These are phyloP conservation scores for Anarhynchus alexandrinus DNA, from an alignment of 2,113 vertebrate species.

Conservation along the genomic window DNA sequence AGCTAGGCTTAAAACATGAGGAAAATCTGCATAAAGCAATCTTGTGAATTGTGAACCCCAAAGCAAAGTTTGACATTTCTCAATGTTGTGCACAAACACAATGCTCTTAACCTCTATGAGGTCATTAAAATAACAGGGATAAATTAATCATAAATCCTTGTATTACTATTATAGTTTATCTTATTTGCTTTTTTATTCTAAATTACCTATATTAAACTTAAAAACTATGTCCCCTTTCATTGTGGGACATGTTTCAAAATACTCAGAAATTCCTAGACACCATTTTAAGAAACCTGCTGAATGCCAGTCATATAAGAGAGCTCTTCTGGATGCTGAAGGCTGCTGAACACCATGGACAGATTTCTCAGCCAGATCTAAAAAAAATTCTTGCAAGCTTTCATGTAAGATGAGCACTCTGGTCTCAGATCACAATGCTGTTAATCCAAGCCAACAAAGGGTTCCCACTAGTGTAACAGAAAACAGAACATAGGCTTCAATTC, in stretches of 20 bases:
- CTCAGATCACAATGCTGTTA: not conserved
- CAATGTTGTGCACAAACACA: not conserved
- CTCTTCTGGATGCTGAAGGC: not conserved
- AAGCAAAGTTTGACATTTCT: not conserved
- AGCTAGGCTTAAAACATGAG: not conserved
- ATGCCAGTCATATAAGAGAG: not conserved
- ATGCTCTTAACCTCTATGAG: not conserved
- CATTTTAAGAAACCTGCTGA: not conserved
- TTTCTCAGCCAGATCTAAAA: not conserved
- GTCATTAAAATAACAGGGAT: not conserved
- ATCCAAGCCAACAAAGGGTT: not conserved
- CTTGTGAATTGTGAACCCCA: not conserved
- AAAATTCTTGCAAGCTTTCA: not conserved
- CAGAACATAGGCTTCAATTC: not conserved
- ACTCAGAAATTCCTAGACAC: not conserved
- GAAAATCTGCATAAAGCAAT: not conserved
- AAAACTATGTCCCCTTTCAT: not conserved
- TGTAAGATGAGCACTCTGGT: not conserved
- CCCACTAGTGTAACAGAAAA: not conserved
- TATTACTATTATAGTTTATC: not conserved
- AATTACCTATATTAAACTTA: not conserved
- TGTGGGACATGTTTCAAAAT: not conserved
- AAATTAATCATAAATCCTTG: not conserved
- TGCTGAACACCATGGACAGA: not conserved
- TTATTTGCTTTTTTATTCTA: not conserved